Evolutionary conservation across 2,113 vertebrate species (phyloP).

Genomic region (Electrona antarctica): DNA sequence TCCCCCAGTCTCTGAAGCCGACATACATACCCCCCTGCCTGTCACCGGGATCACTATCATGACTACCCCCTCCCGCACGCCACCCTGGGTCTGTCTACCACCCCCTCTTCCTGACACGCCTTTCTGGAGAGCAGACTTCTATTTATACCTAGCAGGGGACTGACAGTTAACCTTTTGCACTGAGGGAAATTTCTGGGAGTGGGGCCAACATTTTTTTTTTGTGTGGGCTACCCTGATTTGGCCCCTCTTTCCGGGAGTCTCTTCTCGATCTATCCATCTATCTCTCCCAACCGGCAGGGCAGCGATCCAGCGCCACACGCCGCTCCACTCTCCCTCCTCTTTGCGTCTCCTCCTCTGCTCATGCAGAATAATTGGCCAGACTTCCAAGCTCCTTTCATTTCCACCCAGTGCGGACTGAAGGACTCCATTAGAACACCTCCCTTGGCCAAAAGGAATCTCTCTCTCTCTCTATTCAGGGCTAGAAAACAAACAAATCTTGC

Average conservation of each 20-base stretch:
- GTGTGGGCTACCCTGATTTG: slow-evolving; percentile 52
- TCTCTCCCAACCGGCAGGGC: slow-evolving; percentile 20
- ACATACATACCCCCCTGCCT: slow-evolving; percentile 31
- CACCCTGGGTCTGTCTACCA: slow-evolving; percentile 35
- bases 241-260: slow-evolving; percentile 45
- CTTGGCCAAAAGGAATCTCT: slow-evolving; percentile 56
- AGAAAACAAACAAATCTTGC: slow-evolving; percentile 48
- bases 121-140: slow-evolving; percentile 74
- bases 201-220: slow-evolving; percentile 61
- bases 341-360: slow-evolving; percentile 54
- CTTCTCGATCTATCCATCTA: neutral
- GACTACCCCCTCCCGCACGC: slow-evolving; percentile 36
- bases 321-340: slow-evolving; percentile 49
- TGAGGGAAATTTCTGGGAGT: slow-evolving; percentile 73
- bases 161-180: slow-evolving; percentile 82
- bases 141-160: slow-evolving; percentile 79
- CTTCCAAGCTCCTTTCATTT: slow-evolving; percentile 75
- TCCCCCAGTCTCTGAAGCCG: slow-evolving; percentile 35
- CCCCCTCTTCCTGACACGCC: slow-evolving; percentile 61
- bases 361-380: slow-evolving; percentile 68
- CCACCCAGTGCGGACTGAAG: slow-evolving; percentile 72
- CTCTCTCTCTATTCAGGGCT: slow-evolving; percentile 40
- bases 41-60: slow-evolving; percentile 54
- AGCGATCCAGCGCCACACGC: slow-evolving; percentile 64
- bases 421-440: slow-evolving; percentile 72